Percentiles rank a stretch among this genome's conserved stretches.
Evolutionary conservation across 2,888 invertebrate species (phyloP).

Genomic region (Machimus rusticus): DNA sequence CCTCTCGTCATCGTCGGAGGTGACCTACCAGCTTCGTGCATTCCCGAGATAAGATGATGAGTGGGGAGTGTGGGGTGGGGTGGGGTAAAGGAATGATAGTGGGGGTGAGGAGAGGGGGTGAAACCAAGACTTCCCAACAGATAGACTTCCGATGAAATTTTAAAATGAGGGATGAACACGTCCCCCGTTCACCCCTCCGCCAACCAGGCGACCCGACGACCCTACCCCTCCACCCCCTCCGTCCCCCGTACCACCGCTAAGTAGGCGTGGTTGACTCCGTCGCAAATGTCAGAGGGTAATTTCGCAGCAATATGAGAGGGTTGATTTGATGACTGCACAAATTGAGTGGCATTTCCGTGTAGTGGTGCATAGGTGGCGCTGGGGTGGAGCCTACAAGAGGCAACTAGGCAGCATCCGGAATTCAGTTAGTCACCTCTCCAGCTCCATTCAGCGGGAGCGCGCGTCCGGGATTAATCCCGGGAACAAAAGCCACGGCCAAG

Average conservation of each 20-base stretch:
- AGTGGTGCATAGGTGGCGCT: constrained; percentile 30
- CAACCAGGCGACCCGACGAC: background rate
- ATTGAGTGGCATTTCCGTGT: constrained; percentile 55
- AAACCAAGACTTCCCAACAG: constrained; percentile 46
- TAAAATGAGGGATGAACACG: constrained; percentile 45
- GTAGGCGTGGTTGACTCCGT: constrained; percentile 48
- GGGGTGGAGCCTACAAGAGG: constrained; percentile 41
- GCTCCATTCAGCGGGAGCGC: background rate
- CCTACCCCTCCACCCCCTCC: background rate
- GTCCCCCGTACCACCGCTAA: background rate
- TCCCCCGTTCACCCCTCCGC: background rate
- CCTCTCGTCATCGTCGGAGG: constrained; percentile 36
- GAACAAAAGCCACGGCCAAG: constrained; percentile 13
- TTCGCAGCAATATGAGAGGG: constrained; percentile 53
- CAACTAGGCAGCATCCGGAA: no score
- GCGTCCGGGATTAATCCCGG: constrained; percentile 16
- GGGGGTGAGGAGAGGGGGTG: background rate
- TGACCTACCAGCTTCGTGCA: constrained; percentile 48
- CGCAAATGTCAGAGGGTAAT: constrained; percentile 47
- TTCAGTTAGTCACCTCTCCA: background rate
- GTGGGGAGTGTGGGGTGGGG: no score
- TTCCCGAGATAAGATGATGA: background rate
- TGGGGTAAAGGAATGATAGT: background rate
- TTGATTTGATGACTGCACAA: constrained; percentile 63
- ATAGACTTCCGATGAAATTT: constrained; percentile 46